A percentile compares a stretch with the other conserved stretches of the same genome.
phyloP scores from a whole-genome alignment of 2,888 invertebrate species.

The Tetrapedia diversipes region DNA sequence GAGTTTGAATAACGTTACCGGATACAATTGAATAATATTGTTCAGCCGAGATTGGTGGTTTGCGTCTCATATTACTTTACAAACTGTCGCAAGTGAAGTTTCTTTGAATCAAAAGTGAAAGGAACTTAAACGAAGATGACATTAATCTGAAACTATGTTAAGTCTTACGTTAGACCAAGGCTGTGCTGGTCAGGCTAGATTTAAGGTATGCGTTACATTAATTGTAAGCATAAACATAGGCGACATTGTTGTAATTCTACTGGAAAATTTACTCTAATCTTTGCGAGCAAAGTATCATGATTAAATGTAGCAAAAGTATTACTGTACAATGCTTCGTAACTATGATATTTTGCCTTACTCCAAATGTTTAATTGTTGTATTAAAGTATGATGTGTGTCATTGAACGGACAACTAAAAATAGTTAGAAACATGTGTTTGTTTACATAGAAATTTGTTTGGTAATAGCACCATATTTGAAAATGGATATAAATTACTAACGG shows the following conservation, averaged over 20 bases:
- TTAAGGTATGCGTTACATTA: not conserved
- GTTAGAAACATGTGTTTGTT: not conserved
- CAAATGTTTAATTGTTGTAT: not conserved
- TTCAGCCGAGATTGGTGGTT: not conserved
- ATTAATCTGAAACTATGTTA: conserved; percentile 32
- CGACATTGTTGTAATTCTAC: conserved; percentile 5
- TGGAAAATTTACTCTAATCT: not conserved
- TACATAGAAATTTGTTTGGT: not conserved
- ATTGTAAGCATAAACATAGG: no score
- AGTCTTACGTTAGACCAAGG: conserved; percentile 4
- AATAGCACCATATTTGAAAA: not conserved
- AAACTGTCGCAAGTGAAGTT: not conserved
- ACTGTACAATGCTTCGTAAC: not conserved
- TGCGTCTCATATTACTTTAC: not conserved
- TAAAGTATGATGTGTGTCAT: not conserved
- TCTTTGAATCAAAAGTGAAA: not conserved
- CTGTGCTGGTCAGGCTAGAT: not conserved
- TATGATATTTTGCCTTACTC: not conserved
- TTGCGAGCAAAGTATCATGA: not conserved
- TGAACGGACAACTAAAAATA: not conserved
- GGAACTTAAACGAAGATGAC: conserved; percentile 27
- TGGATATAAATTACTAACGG: not conserved
- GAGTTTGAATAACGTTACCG: no score
- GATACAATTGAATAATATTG: conserved; percentile 15
- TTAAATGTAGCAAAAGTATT: not conserved